Evolutionary conservation across 2,113 vertebrate species (phyloP).

Genomic region (Ibidorhyncha struthersii): DNA sequence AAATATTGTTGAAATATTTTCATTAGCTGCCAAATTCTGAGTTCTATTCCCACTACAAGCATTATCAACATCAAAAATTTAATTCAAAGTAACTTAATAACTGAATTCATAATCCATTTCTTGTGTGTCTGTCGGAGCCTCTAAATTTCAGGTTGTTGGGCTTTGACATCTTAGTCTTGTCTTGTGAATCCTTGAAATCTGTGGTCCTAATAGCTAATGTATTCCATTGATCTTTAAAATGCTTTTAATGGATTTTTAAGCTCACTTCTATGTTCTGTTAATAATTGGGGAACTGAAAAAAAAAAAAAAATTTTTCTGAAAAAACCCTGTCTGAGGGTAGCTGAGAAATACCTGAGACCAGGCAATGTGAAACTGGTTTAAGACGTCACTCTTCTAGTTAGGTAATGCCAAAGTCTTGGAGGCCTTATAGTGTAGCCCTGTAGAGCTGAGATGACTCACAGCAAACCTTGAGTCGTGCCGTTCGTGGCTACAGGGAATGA

Average conservation of each 20-base stretch:
- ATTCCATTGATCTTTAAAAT: background rate
- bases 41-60: background rate
- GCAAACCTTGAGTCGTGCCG: background rate
- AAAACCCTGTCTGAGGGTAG: rapidly evolving
- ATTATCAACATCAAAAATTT: background rate
- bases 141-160: background rate
- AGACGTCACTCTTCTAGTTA: background rate
- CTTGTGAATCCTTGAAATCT: background rate
- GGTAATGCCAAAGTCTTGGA: background rate
- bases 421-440: background rate
- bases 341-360: background rate
- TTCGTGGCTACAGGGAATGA: background rate
- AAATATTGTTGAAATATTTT: background rate
- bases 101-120: background rate
- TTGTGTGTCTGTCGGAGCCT: background rate
- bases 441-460: background rate
- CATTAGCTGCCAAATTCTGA: background rate
- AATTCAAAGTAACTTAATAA: background rate
- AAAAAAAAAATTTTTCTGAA: background rate
- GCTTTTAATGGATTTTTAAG: background rate
- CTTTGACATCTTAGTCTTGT: background rate
- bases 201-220: background rate
- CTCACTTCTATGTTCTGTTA: background rate
- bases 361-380: background rate
- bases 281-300: background rate